Percentiles rank a stretch among this genome's conserved stretches.
Conservation (phyloP, 2,113 vertebrate genomes). For the Coreoperca whiteheadi region DNA sequence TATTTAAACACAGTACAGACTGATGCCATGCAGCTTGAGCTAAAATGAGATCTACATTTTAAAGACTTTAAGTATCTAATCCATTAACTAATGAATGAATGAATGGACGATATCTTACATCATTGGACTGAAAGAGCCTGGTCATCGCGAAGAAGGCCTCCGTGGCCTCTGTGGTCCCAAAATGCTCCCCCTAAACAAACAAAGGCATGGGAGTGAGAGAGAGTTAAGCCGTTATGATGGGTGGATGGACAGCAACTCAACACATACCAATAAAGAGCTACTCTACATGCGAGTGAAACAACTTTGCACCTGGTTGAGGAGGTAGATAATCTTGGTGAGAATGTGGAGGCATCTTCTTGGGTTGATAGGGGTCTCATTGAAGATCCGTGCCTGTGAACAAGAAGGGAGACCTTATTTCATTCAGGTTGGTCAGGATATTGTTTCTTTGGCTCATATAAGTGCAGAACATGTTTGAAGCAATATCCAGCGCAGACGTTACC, state of each 20-base stretch:
- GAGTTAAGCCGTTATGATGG: not conserved
- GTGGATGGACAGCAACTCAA: not conserved
- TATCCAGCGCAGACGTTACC: constrained; percentile 77
- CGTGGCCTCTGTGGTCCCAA: constrained; percentile 96
- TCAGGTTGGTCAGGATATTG: accelerated
- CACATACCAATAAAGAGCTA: not conserved
- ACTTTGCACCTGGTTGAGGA: constrained; percentile 93
- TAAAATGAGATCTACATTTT: not conserved
- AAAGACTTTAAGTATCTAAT: not conserved
- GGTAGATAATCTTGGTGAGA: constrained; percentile 97
- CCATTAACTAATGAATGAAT: not conserved
- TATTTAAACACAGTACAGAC: not conserved
- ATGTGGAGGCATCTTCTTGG: constrained; percentile 98
- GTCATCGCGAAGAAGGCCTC: constrained; percentile 99
- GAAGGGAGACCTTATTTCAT: not conserved
- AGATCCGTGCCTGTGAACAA: constrained; percentile 90
- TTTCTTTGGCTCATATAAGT: accelerated
- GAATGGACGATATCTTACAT: constrained; percentile 84
- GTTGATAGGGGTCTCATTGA: constrained; percentile 98
- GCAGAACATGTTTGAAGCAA: accelerated
- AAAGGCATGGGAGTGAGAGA: not conserved
- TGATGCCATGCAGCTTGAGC: not conserved
- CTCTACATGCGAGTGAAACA: accelerated
- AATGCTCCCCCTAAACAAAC: constrained; percentile 91
- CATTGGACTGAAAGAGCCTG: constrained; percentile 96